phyloP scores from a whole-genome alignment of 2,888 invertebrate genomes.

The Drosophila robusta region DNA sequence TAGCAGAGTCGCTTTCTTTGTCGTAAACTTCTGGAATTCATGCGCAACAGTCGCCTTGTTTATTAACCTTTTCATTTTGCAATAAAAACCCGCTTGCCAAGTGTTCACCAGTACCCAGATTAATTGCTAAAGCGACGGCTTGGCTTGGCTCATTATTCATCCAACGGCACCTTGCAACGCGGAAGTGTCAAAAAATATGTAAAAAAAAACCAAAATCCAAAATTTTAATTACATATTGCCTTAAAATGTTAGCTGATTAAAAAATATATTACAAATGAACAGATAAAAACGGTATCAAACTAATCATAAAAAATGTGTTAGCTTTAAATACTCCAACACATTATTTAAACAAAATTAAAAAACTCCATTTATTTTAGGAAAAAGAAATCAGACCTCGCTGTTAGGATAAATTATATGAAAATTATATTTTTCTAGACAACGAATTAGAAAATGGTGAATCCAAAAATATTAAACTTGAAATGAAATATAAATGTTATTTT shows the following conservation, averaged over 20 bases:
- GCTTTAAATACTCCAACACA: too few species aligned
- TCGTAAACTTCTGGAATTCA: slow-evolving; percentile 69
- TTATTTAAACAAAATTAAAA: too few species aligned
- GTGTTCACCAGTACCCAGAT: slow-evolving; percentile 59
- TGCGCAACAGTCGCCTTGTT: slow-evolving; percentile 66
- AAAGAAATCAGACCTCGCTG: too few species aligned
- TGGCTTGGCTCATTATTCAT: slow-evolving; percentile 63
- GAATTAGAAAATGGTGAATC: too few species aligned
- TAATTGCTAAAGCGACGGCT: slow-evolving; percentile 61
- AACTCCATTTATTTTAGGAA: too few species aligned
- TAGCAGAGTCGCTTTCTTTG: slow-evolving; percentile 70
- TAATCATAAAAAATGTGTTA: too few species aligned
- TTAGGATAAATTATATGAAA: too few species aligned
- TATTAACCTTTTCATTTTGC: slow-evolving; percentile 74
- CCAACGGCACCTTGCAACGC: slow-evolving; percentile 56
- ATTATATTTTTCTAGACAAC: too few species aligned
- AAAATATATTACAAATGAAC: background rate
- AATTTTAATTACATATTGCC: background rate
- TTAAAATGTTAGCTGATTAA: background rate
- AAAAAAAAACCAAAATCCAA: slow-evolving; percentile 6
- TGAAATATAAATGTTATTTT: too few species aligned
- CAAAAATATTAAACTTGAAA: too few species aligned
- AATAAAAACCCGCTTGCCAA: slow-evolving; percentile 64
- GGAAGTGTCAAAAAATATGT: slow-evolving; percentile 54
- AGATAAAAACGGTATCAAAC: too few species aligned